Evolutionary conservation across 2,113 vertebrate species (phyloP).

Genomic region (Mionectes macconnelli): DNA sequence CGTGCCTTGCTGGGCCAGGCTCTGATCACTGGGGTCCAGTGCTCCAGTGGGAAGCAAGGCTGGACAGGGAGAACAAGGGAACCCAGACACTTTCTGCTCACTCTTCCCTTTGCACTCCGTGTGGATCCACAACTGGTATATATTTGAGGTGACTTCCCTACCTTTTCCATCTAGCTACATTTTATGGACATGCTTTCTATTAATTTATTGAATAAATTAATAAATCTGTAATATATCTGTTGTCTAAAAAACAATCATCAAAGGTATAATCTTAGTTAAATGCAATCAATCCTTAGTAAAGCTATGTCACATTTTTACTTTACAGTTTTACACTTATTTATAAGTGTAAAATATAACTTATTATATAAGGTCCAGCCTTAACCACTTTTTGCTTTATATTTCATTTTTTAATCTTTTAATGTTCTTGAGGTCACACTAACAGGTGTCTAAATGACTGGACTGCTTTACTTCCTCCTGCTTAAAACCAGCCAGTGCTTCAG

Average conservation of each 20-base stretch:
- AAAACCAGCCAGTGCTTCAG: neutral
- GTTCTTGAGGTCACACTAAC: neutral
- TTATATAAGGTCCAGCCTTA: neutral
- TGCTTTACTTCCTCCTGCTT: neutral
- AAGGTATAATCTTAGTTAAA: neutral
- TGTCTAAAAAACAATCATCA: neutral
- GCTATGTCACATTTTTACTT: neutral
- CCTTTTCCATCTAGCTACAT: neutral
- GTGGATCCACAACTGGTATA: neutral
- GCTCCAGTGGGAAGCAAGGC: neutral
- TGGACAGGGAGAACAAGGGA: neutral
- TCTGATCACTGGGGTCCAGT: neutral
- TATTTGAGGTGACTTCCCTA: neutral
- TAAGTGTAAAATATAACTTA: no score
- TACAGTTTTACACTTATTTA: neutral
- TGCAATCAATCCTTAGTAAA: neutral
- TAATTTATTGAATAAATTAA: neutral
- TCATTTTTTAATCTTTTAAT: neutral
- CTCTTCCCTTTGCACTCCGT: neutral
- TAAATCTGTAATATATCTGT: neutral
- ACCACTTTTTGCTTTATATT: neutral
- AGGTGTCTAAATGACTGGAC: neutral
- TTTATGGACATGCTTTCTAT: neutral
- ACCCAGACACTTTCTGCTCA: neutral
- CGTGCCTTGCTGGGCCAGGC: neutral